A percentile compares a stretch with the other conserved stretches of the same genome.
Conservation (phyloP, 2,797 vertebrate genomes). For the Anguilla megastoma region DNA sequence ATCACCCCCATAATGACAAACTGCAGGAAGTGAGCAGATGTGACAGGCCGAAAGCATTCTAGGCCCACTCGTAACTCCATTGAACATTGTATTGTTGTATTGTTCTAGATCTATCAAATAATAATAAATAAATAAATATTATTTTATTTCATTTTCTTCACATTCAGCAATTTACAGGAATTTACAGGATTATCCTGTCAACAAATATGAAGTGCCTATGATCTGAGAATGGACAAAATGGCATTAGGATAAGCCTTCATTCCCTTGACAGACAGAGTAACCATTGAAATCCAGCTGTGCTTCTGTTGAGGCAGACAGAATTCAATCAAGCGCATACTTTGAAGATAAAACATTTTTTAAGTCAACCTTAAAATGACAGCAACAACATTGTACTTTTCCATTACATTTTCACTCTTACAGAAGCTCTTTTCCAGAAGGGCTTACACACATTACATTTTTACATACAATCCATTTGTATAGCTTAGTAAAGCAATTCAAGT, state of each 20-base stretch:
- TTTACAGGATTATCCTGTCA: slow-evolving; percentile 40
- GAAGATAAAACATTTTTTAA: slow-evolving; percentile 51
- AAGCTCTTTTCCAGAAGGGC: too few relatives aligned
- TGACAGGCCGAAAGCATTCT: slow-evolving; percentile 82
- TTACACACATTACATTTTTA: too few relatives aligned
- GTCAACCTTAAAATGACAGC: slow-evolving; percentile 36
- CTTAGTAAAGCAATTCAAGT: not conserved
- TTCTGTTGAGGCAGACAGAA: slow-evolving; percentile 43
- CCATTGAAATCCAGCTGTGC: slow-evolving; percentile 38
- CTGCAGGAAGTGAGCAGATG: slow-evolving; percentile 79
- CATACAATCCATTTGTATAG: not conserved
- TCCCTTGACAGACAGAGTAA: slow-evolving; percentile 33
- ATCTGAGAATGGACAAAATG: slow-evolving; percentile 48
- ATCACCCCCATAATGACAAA: slow-evolving; percentile 74
- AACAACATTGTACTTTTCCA: too few relatives aligned
- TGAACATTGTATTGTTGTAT: not conserved
- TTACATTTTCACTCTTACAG: too few relatives aligned
- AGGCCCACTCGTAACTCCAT: slow-evolving; percentile 55
- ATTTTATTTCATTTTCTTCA: not conserved
- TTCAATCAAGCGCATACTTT: slow-evolving; percentile 42
- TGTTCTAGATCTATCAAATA: too few relatives aligned
- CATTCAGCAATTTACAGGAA: not conserved
- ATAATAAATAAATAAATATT: too few relatives aligned
- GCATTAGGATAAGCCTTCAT: slow-evolving; percentile 45
- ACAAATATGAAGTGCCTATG: slow-evolving; percentile 44